Evolutionary conservation across 1,140 invertebrate species (phyloP), one percentile per base, ranked within the genome.

Genomic region (Prorops nasuta): DNA sequence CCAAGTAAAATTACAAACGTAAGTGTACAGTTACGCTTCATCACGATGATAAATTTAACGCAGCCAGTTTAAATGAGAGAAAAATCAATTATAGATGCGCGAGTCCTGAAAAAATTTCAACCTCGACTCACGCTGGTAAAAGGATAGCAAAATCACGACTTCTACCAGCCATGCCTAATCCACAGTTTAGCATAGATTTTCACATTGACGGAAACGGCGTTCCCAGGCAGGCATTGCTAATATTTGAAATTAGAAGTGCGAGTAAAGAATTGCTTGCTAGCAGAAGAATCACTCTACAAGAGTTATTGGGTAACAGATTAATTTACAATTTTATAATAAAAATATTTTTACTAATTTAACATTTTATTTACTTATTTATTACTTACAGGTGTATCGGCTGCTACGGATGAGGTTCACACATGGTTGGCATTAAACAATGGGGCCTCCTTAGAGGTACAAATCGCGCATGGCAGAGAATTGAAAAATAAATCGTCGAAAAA

Each of bases 391-490:
- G 54, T 60, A 15, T 69, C 70, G 8, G 62, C 62, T 17, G 70
- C 71, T 6, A 63, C 60, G 1, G 72, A 74, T 40, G 73, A 76
- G 45, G 64, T 78, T 46, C 69, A 67, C 17, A 73, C 70, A 4
- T 79, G 76, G 73, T 50, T 79, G 10, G 66, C 68, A 16, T 55
- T 79, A 14, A 76, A 72, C 39, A 77, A 72, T 28, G 76, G 76
- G n/a, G 76, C 72, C n/a, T 76, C 73, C 0, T 47, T 79, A 10
- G 74, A 76, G 60, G 61, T 79, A 46, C 66, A 73, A 60, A 66
- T 78, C 15, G 66, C 67, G 32, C 72, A 76, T 44, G 75, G 76
- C 22, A 67, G 52, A n/a, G 72, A 76, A 49, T 31, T 72, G 10
- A 76, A 77, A 44, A 64, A 32, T 48, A 71, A 71, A 31, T 63